Evolutionary conservation across 2,797 vertebrate genomes (phyloP), one percentile per base, ranked within the genome.

Genomic region (Scleropages formosus): DNA sequence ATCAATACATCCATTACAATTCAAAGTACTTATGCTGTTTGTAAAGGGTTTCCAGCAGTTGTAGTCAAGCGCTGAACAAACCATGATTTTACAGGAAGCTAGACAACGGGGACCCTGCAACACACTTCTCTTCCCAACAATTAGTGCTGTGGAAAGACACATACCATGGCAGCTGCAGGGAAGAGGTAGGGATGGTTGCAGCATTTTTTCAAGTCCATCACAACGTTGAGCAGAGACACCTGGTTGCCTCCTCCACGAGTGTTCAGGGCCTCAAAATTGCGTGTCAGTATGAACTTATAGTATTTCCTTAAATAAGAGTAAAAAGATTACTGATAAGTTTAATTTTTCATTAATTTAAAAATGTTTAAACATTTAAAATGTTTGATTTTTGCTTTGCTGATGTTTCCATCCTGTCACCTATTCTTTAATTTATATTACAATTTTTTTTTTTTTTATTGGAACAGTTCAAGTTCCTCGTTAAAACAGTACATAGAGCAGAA

Each of bases 101-200:
- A 58, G 18, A 58, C 53, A 58, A 8, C 18, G 16, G 20, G 26
- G 53, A 44, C 59, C 12, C 8, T 1, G 22, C 8, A 26, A 16
- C 13, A 62, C 15, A 62, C 31, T 18, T 49, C 60, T 15, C 44
- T 26, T 16, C 58, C 13, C 12, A 2, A 15, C 58, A 22, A 26
- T 63, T 3, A 11, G 18, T 3, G n/a, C 72, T 58, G 20, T 16
- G 53, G 53, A 68, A 24, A 18, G 56, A 3, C 44, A 79, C 89
- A 0, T 93, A 99, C 97, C 83, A 91, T 96, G 46, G 97, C 97
- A 44, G 97, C 97, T 59, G 96, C 93, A 3, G 97, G 97, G 78
- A 99, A 99, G 85, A 99, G 96, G 89, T 98, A 99, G 4, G 97
- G 97, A 83, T 98, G 97, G 83, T 99, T 99, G 88, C 97, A 99